Conservation (phyloP, 2,888 invertebrate species). For the Trilocha varians region DNA sequence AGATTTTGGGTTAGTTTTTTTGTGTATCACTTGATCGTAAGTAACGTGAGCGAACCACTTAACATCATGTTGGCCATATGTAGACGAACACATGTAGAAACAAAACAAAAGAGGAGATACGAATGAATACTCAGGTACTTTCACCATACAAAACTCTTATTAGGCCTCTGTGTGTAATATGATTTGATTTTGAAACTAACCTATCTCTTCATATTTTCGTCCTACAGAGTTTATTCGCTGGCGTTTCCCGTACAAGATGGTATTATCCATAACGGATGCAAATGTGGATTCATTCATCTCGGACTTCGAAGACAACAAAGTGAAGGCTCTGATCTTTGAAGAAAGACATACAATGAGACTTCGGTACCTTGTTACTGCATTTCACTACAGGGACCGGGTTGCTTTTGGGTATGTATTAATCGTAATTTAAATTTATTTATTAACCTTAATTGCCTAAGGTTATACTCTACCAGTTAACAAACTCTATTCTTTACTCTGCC, state of each 20-base stretch:
- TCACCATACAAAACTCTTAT: neutral
- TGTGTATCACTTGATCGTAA: too few species aligned
- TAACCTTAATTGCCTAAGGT: too few species aligned
- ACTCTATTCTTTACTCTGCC: too few species aligned
- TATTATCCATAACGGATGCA: constrained; percentile 78
- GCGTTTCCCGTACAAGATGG: constrained; percentile 88
- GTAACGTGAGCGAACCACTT: too few species aligned
- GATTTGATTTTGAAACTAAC: neutral
- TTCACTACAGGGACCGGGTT: constrained; percentile 87
- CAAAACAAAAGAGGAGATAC: too few species aligned
- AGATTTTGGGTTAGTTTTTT: constrained; percentile 78
- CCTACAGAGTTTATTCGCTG: constrained; percentile 86
- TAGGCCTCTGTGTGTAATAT: neutral
- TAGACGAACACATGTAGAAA: too few species aligned
- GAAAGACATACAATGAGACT: constrained; percentile 83
- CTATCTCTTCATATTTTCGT: constrained; percentile 5
- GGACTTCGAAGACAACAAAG: constrained; percentile 94
- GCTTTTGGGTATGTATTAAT: constrained; percentile 86
- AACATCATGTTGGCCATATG: too few species aligned
- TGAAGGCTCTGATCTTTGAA: constrained; percentile 91
- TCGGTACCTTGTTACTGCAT: constrained; percentile 90
- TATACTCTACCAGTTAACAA: too few species aligned
- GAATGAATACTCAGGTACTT: too few species aligned
- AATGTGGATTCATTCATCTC: constrained; percentile 85
- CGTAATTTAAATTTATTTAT: too few species aligned